These are phyloP conservation scores for Melanotaenia trifasciata DNA, from an alignment of 2,797 vertebrate genomes.

Conservation along the genomic window DNA sequence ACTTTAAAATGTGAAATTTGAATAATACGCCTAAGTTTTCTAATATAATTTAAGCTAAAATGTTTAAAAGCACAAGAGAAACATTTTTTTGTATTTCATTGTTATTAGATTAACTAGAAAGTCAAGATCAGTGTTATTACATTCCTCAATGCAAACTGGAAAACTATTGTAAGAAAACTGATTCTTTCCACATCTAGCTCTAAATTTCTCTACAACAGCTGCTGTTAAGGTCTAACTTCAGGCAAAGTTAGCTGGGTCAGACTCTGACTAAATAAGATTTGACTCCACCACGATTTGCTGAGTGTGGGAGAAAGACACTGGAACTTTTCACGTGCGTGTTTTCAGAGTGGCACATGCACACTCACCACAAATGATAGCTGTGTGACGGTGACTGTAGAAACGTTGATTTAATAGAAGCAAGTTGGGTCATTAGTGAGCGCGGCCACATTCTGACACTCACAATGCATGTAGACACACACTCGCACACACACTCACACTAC, in stretches of 20 bases:
- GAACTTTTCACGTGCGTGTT: conserved; percentile 48
- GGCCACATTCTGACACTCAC: conserved; percentile 71
- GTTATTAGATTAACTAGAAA: not conserved
- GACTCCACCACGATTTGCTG: conserved; percentile 26
- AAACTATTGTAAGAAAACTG: not conserved
- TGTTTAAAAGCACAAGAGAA: not conserved
- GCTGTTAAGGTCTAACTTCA: not conserved
- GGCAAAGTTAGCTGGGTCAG: conserved; percentile 4
- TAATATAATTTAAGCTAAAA: not conserved
- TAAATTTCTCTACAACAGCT: not conserved
- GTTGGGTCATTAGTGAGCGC: conserved; percentile 71
- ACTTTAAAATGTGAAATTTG: not conserved
- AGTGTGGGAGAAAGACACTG: conserved; percentile 42
- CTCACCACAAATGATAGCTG: conserved; percentile 68
- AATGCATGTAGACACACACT: conserved; percentile 50
- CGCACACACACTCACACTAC: conserved; percentile 56
- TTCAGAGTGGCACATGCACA: conserved; percentile 43
- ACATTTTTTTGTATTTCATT: not conserved
- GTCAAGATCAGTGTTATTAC: not conserved
- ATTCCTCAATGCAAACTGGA: not conserved
- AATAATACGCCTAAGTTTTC: not conserved
- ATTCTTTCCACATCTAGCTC: not conserved
- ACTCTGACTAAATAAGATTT: conserved; percentile 24
- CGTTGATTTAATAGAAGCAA: conserved; percentile 67
- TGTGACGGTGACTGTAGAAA: conserved; percentile 54